Conservation (phyloP, 2,113 vertebrate species). For the Sturnira hondurensis region DNA sequence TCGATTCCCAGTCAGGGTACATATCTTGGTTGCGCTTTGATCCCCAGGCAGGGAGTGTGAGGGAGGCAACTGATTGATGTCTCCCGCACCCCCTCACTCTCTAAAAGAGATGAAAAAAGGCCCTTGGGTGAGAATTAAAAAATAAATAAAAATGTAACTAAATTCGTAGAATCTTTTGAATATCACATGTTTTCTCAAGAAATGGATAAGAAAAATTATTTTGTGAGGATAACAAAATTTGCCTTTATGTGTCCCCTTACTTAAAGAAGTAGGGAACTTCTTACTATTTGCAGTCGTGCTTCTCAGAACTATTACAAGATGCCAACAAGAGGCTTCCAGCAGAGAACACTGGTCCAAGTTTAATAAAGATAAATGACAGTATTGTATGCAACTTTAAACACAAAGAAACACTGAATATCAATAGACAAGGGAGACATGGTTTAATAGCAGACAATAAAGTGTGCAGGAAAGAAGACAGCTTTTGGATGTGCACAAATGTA, state of each 20-base stretch:
- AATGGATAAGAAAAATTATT: not conserved
- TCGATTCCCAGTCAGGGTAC: not conserved
- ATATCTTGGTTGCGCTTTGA: not conserved
- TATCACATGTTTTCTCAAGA: not conserved
- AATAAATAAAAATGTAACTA: not conserved
- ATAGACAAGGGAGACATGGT: not conserved
- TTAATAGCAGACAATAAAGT: not conserved
- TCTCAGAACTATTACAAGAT: not conserved
- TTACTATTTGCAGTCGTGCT: not conserved
- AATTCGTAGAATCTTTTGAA: not conserved
- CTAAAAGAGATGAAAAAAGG: not conserved
- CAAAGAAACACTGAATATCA: not conserved
- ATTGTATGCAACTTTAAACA: conserved; percentile 6
- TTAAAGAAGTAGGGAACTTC: not conserved
- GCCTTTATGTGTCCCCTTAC: not conserved
- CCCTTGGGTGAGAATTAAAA: no score
- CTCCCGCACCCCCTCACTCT: not conserved
- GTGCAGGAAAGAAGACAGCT: not conserved
- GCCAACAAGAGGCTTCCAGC: not conserved
- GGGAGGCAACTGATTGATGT: no score
- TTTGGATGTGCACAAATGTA: not conserved
- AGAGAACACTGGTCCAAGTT: not conserved
- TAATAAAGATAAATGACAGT: conserved; percentile 12
- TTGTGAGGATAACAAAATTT: not conserved
- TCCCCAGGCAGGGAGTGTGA: no score